Base-by-base conservation (phyloP, 2,888 invertebrate species). In the Malthinus seriepunctatus region DNA sequence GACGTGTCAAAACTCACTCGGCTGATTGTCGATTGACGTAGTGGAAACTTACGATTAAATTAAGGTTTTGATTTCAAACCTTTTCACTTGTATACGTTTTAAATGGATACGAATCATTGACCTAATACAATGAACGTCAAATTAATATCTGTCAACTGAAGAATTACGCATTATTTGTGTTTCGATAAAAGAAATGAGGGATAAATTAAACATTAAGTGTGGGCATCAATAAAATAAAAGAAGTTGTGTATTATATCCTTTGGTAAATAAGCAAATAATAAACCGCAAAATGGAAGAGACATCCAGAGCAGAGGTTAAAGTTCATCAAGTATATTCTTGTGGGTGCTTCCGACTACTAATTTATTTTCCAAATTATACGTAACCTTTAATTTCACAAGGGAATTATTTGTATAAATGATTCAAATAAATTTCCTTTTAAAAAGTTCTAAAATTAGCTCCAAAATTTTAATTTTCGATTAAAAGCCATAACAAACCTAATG, bases 301-400 rank as follows among this genome's bases (percentile, higher is more conserved):
- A 23, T 3, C 42, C 39, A 44, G 48, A 56, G 37, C 32, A 50
- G 56, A 57, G 61, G 61, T 61, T 61, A 57, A 48, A 57, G 61
- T 61, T 61, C 61, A 61, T 15, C 32, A 42, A 56, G 44, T 34
- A 56, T n/a, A n/a, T n/a, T n/a, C 51, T 60, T 42, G 56, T 52
- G 48, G 57, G 52, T 49, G 61, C 61, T 61, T 57, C 61, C 56
- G 56, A 56, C 39, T 53, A 56, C 39, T 53, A 61, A 61, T 57
- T 60, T 33, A 51, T 48, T 56, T 56, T 51, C 55, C 59, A 45
- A 46, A 47, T 37, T 49, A 38, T 38, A 38, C 39, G n/a, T 44
- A 47, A 47, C 33, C 14, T 33, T 47, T 23, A 23, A 23, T 23
- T 23, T 23, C 23, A 5, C 23, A 23, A 23, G 23, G 23, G 23